These are phyloP conservation scores for Neomorphus geoffroyi DNA, from an alignment of 2,797 vertebrate species.

Conservation along the genomic window DNA sequence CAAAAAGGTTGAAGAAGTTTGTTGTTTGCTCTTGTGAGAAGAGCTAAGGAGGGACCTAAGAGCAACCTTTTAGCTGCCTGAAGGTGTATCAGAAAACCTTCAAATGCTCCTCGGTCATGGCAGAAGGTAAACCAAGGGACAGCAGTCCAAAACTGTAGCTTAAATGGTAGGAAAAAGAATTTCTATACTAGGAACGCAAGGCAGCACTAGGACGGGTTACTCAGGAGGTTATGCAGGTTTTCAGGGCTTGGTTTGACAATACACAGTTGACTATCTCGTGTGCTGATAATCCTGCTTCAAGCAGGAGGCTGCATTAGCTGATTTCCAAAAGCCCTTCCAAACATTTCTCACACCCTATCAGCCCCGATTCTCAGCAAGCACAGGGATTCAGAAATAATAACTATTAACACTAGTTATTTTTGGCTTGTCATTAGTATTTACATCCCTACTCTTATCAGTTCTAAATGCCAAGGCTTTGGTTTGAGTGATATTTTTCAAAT, in stretches of 20 bases:
- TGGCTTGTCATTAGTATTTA: conserved; percentile 37
- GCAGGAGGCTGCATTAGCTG: not conserved
- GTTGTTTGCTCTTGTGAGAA: not conserved
- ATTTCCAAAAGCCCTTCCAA: not conserved
- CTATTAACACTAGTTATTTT: conserved; percentile 34
- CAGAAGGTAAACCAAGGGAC: not conserved
- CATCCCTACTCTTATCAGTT: not conserved
- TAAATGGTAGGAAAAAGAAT: not conserved
- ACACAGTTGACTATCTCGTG: not conserved
- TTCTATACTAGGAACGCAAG: not conserved
- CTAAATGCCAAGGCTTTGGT: conserved; percentile 17
- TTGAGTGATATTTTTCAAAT: conserved; percentile 11
- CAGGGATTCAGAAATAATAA: conserved; percentile 41
- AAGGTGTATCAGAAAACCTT: not conserved
- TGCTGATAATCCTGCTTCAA: not conserved
- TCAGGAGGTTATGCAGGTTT: not conserved
- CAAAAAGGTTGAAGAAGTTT: not conserved
- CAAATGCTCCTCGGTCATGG: not conserved
- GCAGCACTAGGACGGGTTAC: not conserved
- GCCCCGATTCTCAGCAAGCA: not conserved
- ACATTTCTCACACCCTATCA: not conserved
- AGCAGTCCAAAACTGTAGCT: not conserved
- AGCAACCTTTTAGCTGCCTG: not conserved
- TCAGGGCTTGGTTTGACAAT: not conserved
- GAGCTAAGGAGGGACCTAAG: not conserved